Conservation (phyloP, 1,140 invertebrate species). For the Drosophila repleta region DNA sequence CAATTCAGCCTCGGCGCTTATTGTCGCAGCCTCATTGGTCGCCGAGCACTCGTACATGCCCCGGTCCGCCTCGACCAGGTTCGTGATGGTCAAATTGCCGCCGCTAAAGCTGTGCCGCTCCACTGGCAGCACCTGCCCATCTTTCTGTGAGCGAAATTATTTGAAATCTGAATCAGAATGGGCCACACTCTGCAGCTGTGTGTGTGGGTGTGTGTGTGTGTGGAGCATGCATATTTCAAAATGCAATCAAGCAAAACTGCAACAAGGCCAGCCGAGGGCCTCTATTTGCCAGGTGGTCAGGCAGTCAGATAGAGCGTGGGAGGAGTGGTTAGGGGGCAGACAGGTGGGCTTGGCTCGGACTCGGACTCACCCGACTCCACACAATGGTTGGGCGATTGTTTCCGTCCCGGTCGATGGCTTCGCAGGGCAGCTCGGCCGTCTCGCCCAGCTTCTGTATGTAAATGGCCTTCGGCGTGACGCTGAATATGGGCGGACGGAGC, state of each 20-base stretch:
- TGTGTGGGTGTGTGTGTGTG: not conserved
- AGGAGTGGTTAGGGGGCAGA: not conserved
- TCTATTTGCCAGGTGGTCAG: slow-evolving; percentile 11
- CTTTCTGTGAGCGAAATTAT: slow-evolving; percentile 86
- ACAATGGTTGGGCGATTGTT: slow-evolving; percentile 90
- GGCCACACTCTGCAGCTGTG: not conserved
- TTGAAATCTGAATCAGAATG: slow-evolving; percentile 19
- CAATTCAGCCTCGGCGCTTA: slow-evolving; percentile 93
- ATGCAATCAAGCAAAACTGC: slow-evolving; percentile 69
- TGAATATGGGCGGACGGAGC: slow-evolving; percentile 92
- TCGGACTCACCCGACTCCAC: slow-evolving; percentile 92
- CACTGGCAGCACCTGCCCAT: slow-evolving; percentile 89
- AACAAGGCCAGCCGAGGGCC: slow-evolving; percentile 1
- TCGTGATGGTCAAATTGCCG: slow-evolving; percentile 94
- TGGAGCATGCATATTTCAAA: slow-evolving; percentile 60
- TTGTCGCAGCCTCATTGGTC: slow-evolving; percentile 95
- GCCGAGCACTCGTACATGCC: slow-evolving; percentile 96
- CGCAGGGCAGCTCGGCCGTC: slow-evolving; percentile 92
- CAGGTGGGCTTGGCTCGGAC: not conserved
- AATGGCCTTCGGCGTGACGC: slow-evolving; percentile 90
- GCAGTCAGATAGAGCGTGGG: not conserved
- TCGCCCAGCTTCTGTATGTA: slow-evolving; percentile 93
- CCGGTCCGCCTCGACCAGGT: slow-evolving; percentile 93
- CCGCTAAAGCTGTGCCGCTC: slow-evolving; percentile 89
- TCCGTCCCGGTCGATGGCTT: slow-evolving; percentile 88